Percentiles rank a stretch among this genome's conserved stretches.
Evolutionary conservation across 1,140 invertebrate genomes (phyloP).

Genomic region (Patella vulgata): DNA sequence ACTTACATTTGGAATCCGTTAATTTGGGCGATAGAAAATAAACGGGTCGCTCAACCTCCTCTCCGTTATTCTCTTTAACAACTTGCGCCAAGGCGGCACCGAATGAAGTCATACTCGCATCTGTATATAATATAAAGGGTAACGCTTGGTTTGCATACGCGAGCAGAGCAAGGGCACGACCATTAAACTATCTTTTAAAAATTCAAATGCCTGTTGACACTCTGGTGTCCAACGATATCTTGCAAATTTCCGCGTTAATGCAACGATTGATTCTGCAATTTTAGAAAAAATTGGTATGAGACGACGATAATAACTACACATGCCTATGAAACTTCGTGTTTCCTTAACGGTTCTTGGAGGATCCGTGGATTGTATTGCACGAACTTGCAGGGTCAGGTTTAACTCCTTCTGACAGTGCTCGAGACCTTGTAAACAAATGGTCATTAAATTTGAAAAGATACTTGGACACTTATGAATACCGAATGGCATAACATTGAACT

Average conservation of each 20-base stretch:
- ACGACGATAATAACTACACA: slow-evolving; percentile 66
- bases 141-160: slow-evolving; percentile 24
- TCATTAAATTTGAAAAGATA: no score
- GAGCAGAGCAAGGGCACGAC: slow-evolving; percentile 30
- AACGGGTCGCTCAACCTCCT: slow-evolving; percentile 26
- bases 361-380: slow-evolving; percentile 38
- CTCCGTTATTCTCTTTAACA: slow-evolving; percentile 3
- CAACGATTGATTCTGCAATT: slow-evolving; percentile 54
- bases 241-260: slow-evolving; percentile 63
- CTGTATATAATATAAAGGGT: slow-evolving; percentile 30
- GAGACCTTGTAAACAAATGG: slow-evolving; percentile 21
- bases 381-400: slow-evolving; percentile 29
- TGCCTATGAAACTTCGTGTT: slow-evolving; percentile 66
- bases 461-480: slow-evolving; percentile 32
- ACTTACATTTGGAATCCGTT: slow-evolving; percentile 22
- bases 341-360: slow-evolving; percentile 59
- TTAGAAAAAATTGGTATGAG: slow-evolving; percentile 64
- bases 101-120: slow-evolving; percentile 24
- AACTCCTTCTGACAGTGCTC: slow-evolving; percentile 14
- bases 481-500: slow-evolving; percentile 42
- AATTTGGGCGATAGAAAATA: slow-evolving; percentile 37
- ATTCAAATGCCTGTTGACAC: slow-evolving; percentile 38
- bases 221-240: slow-evolving; percentile 39
- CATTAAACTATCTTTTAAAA: slow-evolving; percentile 36
- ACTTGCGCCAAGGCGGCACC: slow-evolving; percentile 27